Percentiles rank a stretch among this genome's conserved stretches.
Evolutionary conservation across 2,797 vertebrate genomes (phyloP).

Genomic region (Spatula versicolor): DNA sequence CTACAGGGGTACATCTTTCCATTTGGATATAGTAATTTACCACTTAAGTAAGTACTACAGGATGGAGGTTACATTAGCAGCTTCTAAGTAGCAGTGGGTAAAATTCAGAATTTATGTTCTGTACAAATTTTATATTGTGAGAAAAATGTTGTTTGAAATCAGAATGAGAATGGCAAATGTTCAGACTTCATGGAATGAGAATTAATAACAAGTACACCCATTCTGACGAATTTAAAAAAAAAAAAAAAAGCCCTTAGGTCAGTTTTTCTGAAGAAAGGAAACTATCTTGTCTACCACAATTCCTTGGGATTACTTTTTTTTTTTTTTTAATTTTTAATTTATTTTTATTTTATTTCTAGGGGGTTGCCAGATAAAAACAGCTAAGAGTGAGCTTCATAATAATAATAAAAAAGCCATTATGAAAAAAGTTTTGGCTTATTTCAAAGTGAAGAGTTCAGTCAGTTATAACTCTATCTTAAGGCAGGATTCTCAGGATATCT

Average conservation of each 20-base stretch:
- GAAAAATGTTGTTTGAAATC: background rate
- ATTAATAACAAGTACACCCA: background rate
- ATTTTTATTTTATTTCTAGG: background rate
- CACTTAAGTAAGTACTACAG: background rate
- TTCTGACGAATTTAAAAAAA: background rate
- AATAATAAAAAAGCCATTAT: background rate
- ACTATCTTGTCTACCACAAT: background rate
- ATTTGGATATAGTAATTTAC: background rate
- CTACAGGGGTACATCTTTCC: background rate
- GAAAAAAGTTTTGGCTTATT: background rate
- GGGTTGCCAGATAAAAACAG: background rate
- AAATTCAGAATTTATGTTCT: background rate
- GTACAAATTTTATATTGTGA: background rate
- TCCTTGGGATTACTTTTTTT: background rate
- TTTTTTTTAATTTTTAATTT: too few species aligned
- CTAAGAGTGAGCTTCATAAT: background rate
- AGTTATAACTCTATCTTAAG: background rate
- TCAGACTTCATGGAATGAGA: background rate
- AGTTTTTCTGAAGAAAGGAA: background rate
- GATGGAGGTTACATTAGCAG: background rate
- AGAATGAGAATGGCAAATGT: background rate
- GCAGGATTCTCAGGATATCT: background rate
- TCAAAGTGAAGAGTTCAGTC: background rate
- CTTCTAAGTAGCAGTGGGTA: background rate
- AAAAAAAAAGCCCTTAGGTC: accelerated